These are phyloP conservation scores for Phaethornis superciliosus DNA, from an alignment of 2,113 vertebrate genomes.

Conservation along the genomic window DNA sequence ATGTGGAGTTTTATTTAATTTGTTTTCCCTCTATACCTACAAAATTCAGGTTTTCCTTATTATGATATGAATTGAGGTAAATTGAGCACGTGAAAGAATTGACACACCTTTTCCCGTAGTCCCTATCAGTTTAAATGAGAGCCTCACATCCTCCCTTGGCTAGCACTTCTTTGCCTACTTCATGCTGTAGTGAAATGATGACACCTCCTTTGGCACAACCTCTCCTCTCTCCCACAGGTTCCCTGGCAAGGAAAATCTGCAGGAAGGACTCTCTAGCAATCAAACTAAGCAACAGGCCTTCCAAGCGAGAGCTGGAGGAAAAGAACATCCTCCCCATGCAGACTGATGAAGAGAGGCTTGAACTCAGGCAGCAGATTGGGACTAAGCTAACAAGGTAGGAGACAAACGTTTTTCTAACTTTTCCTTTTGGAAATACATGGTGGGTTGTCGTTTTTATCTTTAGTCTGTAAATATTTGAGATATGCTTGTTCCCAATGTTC, in stretches of 20 bases:
- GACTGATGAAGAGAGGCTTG: constrained; percentile 93
- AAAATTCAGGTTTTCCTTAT: neutral
- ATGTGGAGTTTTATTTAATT: neutral
- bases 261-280: constrained; percentile 97
- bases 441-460: neutral
- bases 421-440: neutral
- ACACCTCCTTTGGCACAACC: constrained; percentile 36
- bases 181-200: neutral
- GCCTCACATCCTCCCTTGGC: neutral
- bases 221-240: constrained; percentile 76
- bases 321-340: constrained; percentile 98
- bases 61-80: neutral
- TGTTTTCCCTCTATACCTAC: neutral
- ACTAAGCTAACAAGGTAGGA: constrained; percentile 94
- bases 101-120: neutral
- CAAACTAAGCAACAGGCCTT: constrained; percentile 97
- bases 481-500: neutral
- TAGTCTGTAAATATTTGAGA: neutral
- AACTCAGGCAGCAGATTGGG: constrained; percentile 96
- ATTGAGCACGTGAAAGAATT: neutral
- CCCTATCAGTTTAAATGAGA: neutral
- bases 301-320: constrained; percentile 94
- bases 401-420: neutral
- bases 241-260: constrained; percentile 93
- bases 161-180: neutral